These are phyloP conservation scores for Venusia cambrica DNA, from an alignment of 2,888 invertebrate genomes.

Conservation along the genomic window DNA sequence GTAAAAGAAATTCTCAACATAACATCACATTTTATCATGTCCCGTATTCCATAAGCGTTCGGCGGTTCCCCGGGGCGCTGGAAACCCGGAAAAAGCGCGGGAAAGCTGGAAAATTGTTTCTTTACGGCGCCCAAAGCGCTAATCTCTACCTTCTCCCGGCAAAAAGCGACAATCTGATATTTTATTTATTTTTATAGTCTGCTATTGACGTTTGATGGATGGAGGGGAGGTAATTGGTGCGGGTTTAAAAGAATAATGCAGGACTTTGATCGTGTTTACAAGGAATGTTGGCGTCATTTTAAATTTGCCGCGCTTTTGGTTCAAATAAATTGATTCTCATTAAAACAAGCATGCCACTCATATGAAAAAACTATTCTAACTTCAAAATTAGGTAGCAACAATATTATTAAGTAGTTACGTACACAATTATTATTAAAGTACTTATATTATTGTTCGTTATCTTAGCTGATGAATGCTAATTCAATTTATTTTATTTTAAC, in stretches of 20 bases:
- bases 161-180: slow-evolving; percentile 41
- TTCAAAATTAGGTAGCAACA: too few relatives aligned
- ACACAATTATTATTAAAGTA: too few relatives aligned
- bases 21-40: slow-evolving; percentile 72
- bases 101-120: slow-evolving; percentile 76
- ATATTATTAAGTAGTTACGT: too few relatives aligned
- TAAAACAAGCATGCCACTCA: too few relatives aligned
- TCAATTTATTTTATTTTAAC: too few relatives aligned
- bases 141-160: slow-evolving; percentile 54
- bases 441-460: too few relatives aligned
- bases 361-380: too few relatives aligned
- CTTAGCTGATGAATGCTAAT: too few relatives aligned
- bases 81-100: slow-evolving; percentile 67
- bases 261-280: slow-evolving; percentile 23
- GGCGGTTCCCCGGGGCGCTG: slow-evolving; percentile 52
- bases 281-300: slow-evolving; percentile 5
- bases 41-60: slow-evolving; percentile 60
- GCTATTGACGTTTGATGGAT: slow-evolving; percentile 68
- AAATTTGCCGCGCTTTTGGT: too few relatives aligned
- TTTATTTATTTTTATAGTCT: slow-evolving; percentile 71
- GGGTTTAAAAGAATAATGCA: slow-evolving; percentile 35
- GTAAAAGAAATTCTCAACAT: slow-evolving; percentile 21
- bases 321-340: too few relatives aligned
- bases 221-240: slow-evolving; percentile 54
- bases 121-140: slow-evolving; percentile 74